Percentiles rank a stretch among this genome's conserved stretches.
These are phyloP conservation scores for Dendrolimus houi DNA, from an alignment of 2,888 invertebrate genomes.

Conservation along the genomic window DNA sequence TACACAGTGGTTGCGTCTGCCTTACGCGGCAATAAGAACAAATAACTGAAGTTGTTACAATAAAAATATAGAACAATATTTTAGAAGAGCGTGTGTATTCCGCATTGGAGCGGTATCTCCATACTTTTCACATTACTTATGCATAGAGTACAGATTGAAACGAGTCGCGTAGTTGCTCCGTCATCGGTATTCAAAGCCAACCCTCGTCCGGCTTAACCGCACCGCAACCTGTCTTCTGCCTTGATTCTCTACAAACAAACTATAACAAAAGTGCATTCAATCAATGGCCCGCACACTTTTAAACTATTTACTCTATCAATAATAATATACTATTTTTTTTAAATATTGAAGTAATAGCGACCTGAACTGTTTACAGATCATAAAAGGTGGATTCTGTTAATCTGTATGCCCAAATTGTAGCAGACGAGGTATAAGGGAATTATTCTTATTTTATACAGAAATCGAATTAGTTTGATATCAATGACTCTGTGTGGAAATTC, in stretches of 20 bases:
- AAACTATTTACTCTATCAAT: not conserved
- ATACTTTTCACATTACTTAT: slow-evolving; percentile 74
- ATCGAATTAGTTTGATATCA: too few species aligned
- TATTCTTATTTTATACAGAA: too few species aligned
- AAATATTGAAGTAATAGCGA: too few species aligned
- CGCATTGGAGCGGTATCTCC: slow-evolving; percentile 57
- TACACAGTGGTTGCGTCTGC: slow-evolving; percentile 12
- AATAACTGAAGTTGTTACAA: slow-evolving; percentile 60
- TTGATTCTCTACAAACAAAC: slow-evolving; percentile 63
- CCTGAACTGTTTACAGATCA: too few species aligned
- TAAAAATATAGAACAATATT: slow-evolving; percentile 67
- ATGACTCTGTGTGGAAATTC: too few species aligned
- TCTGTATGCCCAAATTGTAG: too few species aligned
- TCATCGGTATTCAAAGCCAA: slow-evolving; percentile 67
- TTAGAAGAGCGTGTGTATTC: slow-evolving; percentile 57
- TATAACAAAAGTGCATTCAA: slow-evolving; percentile 29
- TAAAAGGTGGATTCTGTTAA: too few species aligned
- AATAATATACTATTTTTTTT: too few species aligned
- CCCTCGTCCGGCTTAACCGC: slow-evolving; percentile 52
- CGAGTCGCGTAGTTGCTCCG: slow-evolving; percentile 58
- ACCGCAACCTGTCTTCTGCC: slow-evolving; percentile 49
- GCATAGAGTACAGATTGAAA: slow-evolving; percentile 74
- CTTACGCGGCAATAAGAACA: slow-evolving; percentile 35
- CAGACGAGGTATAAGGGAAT: too few species aligned
- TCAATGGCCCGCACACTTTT: not conserved